These are phyloP conservation scores for Sinocyclocheilus anshuiensis DNA, from an alignment of 2,113 vertebrate species.

Conservation along the genomic window DNA sequence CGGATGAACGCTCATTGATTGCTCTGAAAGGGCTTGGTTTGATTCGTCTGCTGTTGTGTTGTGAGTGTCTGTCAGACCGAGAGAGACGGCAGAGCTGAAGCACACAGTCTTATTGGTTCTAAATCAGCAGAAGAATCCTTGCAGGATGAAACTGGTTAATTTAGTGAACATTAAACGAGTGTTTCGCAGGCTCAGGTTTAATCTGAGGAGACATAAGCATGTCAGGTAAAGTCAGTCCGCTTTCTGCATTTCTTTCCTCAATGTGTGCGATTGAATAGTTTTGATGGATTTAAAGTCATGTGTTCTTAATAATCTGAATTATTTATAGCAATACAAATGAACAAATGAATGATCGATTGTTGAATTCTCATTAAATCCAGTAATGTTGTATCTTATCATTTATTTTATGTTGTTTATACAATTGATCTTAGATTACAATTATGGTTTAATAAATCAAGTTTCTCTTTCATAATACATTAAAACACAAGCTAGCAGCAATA, in stretches of 20 bases:
- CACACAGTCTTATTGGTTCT: neutral
- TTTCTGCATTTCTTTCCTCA: too few relatives aligned
- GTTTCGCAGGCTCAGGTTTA: constrained; percentile 52
- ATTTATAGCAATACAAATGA: neutral
- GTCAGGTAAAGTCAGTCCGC: constrained; percentile 36
- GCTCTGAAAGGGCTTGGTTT: constrained; percentile 3
- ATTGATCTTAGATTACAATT: neutral
- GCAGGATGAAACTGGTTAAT: constrained; percentile 46
- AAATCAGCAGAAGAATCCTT: neutral
- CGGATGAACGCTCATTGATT: constrained; percentile 27
- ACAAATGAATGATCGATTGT: neutral
- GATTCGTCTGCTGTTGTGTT: neutral
- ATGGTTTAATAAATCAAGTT: neutral
- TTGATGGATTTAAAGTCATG: neutral
- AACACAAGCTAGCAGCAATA: neutral
- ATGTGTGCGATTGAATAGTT: neutral
- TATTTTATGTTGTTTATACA: neutral
- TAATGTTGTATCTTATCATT: neutral
- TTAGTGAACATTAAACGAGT: constrained; percentile 54
- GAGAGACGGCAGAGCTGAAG: neutral
- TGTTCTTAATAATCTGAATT: neutral
- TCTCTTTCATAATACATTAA: neutral
- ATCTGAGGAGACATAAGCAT: constrained; percentile 22
- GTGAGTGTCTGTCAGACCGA: neutral
- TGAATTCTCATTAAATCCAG: neutral